Evolutionary conservation across 2,888 invertebrate genomes (phyloP), one percentile per base, ranked within the genome.

Genomic region (Drosophila infuscata): DNA sequence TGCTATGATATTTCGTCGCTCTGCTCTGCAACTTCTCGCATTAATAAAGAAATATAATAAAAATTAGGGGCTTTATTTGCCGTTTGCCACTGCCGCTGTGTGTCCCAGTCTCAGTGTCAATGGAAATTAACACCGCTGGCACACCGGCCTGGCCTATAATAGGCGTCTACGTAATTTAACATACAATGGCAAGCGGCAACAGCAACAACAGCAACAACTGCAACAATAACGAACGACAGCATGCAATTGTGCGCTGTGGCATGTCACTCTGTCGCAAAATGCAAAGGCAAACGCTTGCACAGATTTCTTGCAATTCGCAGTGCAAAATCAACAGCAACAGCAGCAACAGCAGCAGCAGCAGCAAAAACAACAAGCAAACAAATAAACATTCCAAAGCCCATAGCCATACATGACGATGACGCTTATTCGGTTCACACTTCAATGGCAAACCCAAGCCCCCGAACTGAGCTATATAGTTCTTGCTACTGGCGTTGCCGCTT

Each of bases 121-220:
- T 90, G 87, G 76, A 90, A 88, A 88, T 90, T 83, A 86, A 88
- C 89, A 88, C 88, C 86, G 75, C 70, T 46, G 71, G 73, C 74
- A 76, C 70, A 75, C 69, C 76, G 70, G 76, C 76, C 53, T 82
- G 83, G 83, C 73, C 84, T 59, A 67, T 72, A 76, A 76, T 72
- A 80, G 90, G 88, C 87, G 88, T 90, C 83, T 83, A 90, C 86
- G 83, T 86, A 80, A 79, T 79, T 89, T 86, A 81, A 73, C 89
- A 89, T 88, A 86, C 90, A 86, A 87, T 87, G 78, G 89, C 85
- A 69, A 70, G 59, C 66, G 43, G 54, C 65, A 59, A 20, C 52
- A 17, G 35, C 46, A n/a, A 41, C n/a, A 48, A 36, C 58, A 51
- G 68, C 74, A 77, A 46, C 25, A 46, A 46, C 29, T 25, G 46